Evolutionary conservation across 1,140 invertebrate genomes (phyloP).

Genomic region (Pseudomyrmex concolor): DNA sequence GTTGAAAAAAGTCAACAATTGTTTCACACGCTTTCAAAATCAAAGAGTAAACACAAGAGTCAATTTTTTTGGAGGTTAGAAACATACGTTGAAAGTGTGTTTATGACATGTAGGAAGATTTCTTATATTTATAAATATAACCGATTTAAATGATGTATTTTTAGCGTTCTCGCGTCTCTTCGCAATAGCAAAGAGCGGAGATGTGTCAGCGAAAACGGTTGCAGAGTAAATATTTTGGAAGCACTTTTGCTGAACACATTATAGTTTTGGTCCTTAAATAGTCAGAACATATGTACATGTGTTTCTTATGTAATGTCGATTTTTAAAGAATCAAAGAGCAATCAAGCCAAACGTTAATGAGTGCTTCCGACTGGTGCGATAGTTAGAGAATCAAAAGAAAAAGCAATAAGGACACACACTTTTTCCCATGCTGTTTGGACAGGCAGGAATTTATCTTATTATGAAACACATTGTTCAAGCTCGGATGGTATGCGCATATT

Average conservation of each 20-base stretch:
- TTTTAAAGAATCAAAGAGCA: background rate
- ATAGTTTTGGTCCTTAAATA: background rate
- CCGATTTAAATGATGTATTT: background rate
- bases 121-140: constrained; percentile 10
- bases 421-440: constrained; percentile 24
- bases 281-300: background rate
- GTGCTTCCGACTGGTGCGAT: background rate
- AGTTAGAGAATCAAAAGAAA: background rate
- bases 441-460: constrained; percentile 44
- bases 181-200: background rate
- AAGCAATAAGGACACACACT: constrained; percentile 1
- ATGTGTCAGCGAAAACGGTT: constrained; percentile 3
- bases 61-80: constrained; percentile 33
- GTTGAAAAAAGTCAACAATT: too few species aligned
- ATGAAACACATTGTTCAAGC: constrained; percentile 45
- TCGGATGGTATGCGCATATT: constrained; percentile 32
- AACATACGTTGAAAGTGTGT: background rate
- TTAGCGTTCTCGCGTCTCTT: background rate
- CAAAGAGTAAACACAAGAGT: background rate
- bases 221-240: background rate
- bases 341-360: background rate
- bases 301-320: constrained; percentile 20
- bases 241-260: background rate
- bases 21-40: too few species aligned
- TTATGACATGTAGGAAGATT: background rate